Evolutionary conservation across 2,888 invertebrate genomes (phyloP).

Genomic region (Ectobius pallidus): DNA sequence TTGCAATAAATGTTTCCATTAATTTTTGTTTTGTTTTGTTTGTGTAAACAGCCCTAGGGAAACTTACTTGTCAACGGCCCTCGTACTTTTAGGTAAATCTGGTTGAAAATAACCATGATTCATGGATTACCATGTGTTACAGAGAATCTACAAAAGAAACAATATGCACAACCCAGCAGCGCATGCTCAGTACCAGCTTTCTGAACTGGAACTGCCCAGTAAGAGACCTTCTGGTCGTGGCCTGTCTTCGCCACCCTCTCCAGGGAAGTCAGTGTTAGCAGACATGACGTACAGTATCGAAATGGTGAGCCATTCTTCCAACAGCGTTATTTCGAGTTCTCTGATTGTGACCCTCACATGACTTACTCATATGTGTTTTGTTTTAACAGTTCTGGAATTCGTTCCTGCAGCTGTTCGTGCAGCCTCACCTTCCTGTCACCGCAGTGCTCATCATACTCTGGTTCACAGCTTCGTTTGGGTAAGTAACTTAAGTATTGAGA

Average conservation of each 20-base stretch:
- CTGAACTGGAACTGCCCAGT: conserved; percentile 73
- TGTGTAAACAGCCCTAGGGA: too few relatives aligned
- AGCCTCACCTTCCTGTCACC: conserved; percentile 67
- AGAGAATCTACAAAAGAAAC: conserved; percentile 65
- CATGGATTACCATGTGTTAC: too few relatives aligned
- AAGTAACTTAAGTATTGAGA: too few relatives aligned
- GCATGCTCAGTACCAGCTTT: conserved; percentile 63
- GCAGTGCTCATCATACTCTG: conserved; percentile 65
- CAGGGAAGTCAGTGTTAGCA: conserved; percentile 58
- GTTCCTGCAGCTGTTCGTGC: conserved; percentile 69
- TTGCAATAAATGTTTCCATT: too few relatives aligned
- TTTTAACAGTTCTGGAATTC: conserved; percentile 70
- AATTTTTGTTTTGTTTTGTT: too few relatives aligned
- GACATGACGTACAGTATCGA: conserved; percentile 57
- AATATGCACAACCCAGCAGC: conserved; percentile 55
- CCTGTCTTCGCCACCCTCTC: conserved; percentile 56
- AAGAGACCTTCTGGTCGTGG: conserved; percentile 60
- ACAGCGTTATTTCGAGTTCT: too few relatives aligned
- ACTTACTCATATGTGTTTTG: too few relatives aligned
- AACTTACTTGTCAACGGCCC: too few relatives aligned
- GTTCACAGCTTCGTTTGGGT: conserved; percentile 62
- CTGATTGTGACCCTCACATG: neutral
- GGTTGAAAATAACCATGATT: too few relatives aligned
- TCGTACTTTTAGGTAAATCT: too few relatives aligned
- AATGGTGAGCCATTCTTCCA: conserved; percentile 56